Conservation (phyloP, 2,113 vertebrate species). For the Macquaria australasica region DNA sequence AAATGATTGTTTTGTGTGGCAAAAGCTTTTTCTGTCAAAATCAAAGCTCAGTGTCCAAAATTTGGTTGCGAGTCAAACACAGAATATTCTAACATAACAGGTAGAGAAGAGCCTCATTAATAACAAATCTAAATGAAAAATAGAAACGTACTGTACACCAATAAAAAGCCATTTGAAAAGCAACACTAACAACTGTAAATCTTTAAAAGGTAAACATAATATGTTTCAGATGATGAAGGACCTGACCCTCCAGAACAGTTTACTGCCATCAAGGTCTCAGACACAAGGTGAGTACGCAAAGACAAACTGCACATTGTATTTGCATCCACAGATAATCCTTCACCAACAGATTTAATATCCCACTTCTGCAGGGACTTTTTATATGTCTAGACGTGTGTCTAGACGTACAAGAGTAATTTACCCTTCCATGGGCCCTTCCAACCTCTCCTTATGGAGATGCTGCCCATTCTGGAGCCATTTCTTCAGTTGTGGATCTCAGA, state of each 20-base stretch:
- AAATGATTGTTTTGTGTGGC: not conserved
- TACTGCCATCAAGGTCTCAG: constrained; percentile 95
- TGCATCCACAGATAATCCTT: constrained; percentile 7
- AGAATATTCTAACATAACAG: not conserved
- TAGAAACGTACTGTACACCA: no score
- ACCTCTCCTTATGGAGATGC: not conserved
- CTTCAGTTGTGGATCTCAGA: constrained; percentile 1
- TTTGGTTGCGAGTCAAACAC: not conserved
- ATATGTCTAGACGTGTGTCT: not conserved
- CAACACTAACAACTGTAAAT: not conserved
- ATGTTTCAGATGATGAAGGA: constrained; percentile 90
- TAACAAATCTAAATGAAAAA: not conserved
- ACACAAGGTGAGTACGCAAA: constrained; percentile 87
- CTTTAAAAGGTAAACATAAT: constrained; percentile 29
- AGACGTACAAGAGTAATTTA: constrained; percentile 12
- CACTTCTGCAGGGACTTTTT: constrained; percentile 6
- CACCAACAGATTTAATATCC: constrained; percentile 6
- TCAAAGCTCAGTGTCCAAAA: not conserved
- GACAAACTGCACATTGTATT: constrained; percentile 2
- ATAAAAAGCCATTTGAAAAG: not conserved
- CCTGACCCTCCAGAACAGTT: constrained; percentile 97
- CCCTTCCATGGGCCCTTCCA: not conserved
- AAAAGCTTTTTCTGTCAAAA: not conserved
- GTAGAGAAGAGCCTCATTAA: not conserved
- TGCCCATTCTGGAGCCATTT: not conserved